These are phyloP conservation scores for Chunga burmeisteri DNA, from an alignment of 2,113 vertebrate genomes.

Conservation along the genomic window DNA sequence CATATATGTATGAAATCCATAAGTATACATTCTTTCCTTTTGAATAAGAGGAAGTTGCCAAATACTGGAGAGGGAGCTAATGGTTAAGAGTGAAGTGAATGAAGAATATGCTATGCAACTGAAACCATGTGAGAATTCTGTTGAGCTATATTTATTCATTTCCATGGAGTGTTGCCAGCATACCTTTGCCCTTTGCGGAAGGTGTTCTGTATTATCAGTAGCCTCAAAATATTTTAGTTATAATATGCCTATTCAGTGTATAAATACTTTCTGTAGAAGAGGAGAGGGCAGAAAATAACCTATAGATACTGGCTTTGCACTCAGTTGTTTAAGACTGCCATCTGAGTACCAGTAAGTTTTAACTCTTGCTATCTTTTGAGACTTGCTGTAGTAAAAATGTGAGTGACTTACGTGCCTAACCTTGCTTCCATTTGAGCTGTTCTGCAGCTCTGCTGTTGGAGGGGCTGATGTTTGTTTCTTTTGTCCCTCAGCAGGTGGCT, in stretches of 20 bases:
- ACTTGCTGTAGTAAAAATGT: not conserved
- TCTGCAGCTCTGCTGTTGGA: not conserved
- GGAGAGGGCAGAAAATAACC: not conserved
- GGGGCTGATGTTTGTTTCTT: slow-evolving; percentile 39
- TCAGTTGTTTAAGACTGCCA: not conserved
- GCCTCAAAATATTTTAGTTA: slow-evolving; percentile 4
- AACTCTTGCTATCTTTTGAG: not conserved
- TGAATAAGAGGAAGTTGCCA: not conserved
- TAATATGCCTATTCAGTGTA: not conserved
- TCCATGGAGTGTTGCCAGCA: not conserved
- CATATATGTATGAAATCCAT: not conserved
- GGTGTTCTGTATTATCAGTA: not conserved
- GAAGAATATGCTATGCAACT: not conserved
- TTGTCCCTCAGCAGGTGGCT: slow-evolving; percentile 51
- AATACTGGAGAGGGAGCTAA: not conserved
- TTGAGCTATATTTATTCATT: not conserved
- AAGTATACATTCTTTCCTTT: not conserved
- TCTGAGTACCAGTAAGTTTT: not conserved
- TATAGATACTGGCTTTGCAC: not conserved
- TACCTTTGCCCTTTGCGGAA: not conserved
- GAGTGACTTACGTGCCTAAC: not conserved
- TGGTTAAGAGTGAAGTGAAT: not conserved
- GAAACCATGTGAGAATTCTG: not conserved
- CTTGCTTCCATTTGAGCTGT: not conserved
- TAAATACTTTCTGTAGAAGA: not conserved